A percentile compares a stretch with the other conserved stretches of the same genome.
phyloP scores from a whole-genome alignment of 2,888 invertebrate genomes.

The Strigamia transsilvanica region DNA sequence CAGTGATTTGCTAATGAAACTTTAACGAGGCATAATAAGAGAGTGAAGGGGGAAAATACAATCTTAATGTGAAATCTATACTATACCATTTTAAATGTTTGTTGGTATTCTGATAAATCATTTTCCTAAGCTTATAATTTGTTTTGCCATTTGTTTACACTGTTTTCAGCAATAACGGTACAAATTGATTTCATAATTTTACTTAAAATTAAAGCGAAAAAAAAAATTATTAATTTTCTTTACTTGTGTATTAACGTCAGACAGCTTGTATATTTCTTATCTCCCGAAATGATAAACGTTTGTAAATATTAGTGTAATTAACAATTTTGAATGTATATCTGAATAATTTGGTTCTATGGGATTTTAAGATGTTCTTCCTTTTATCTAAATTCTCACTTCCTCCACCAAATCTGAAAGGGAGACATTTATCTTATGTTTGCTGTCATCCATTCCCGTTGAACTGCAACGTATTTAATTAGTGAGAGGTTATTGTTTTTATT shows the following conservation, averaged over 20 bases:
- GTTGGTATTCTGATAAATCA: not conserved
- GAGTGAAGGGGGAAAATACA: not conserved
- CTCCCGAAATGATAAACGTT: not conserved
- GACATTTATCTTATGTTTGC: not conserved
- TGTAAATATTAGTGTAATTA: constrained; percentile 45
- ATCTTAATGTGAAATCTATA: constrained; percentile 33
- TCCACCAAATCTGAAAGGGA: constrained; percentile 19
- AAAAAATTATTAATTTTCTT: not conserved
- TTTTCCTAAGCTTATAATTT: not conserved
- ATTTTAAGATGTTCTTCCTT: constrained; percentile 35
- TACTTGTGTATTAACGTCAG: constrained; percentile 14
- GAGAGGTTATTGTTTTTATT: constrained; percentile 16
- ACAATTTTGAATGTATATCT: constrained; percentile 46
- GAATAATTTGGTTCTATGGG: constrained; percentile 39
- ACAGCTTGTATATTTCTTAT: constrained; percentile 48
- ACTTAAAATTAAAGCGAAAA: not conserved
- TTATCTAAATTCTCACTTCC: constrained; percentile 32
- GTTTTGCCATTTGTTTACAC: not conserved
- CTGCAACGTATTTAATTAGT: constrained; percentile 24
- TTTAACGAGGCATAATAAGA: constrained; percentile 37
- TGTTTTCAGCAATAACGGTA: constrained; percentile 36
- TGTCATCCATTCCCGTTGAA: constrained; percentile 27
- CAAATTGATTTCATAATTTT: constrained; percentile 1
- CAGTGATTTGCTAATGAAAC: constrained; percentile 33
- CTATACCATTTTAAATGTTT: constrained; percentile 2